Base-by-base conservation (phyloP, 2,113 vertebrate genomes). In the Sarotherodon lohbergeri region DNA sequence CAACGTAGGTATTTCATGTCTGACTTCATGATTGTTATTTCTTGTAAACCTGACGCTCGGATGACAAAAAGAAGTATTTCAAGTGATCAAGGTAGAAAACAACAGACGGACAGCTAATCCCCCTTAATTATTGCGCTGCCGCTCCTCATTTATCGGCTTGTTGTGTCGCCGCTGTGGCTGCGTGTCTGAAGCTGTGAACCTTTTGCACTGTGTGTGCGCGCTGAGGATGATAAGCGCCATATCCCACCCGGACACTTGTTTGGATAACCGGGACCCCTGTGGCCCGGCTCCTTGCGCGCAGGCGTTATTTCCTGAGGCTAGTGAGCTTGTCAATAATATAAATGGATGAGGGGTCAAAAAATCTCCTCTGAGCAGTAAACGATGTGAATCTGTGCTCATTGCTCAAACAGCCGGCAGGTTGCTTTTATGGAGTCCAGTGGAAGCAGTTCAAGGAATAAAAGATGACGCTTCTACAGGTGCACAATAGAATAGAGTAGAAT, bases 221-320 rank as follows among this genome's bases (percentile, higher is more conserved):
- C 43, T 3, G 68, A 12, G 3, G 32, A 27, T 82, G 90, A 92
- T 89, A 91, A 91, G 90, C 88, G 54, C 66, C 55, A 56, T 24
- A 32, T 93, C 88, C 86, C 79, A 83, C 86, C 36, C 3, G 89
- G 46, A 83, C 56, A 29, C 78, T 81, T 94, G 92, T 94, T 95
- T 95, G 91, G 90, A 93, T 87, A 93, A 59, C 27, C 68, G 17
- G 68, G 85, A 91, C 88, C 91, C 87, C 46, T 79, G 86, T 80
- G 92, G 83, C 81, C 85, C 88, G 78, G 81, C 89, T 91, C 52
- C 88, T 90, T 90, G 86, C 80, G 86, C 79, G 16, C 89, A 91
- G 90, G 94, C 95, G 95, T 94, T 94, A 90, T 94, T 96, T 96
- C 96, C 96, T 96, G 95, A 94, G 50, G 81, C 80, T 95, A 93